These are phyloP conservation scores for Drosophila arawakana DNA, from an alignment of 1,140 invertebrate species.

Conservation along the genomic window DNA sequence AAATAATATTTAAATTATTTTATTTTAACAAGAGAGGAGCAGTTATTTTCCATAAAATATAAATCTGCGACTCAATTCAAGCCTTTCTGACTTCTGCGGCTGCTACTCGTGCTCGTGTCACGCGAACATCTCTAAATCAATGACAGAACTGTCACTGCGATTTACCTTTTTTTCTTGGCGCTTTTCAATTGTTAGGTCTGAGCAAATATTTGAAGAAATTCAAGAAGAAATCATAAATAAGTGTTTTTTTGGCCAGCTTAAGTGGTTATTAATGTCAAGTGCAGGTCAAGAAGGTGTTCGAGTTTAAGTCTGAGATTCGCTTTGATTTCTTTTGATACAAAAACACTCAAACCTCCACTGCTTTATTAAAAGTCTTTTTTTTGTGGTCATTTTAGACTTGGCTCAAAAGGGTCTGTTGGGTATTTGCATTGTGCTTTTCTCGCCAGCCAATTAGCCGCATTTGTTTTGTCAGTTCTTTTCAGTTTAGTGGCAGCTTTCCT, in stretches of 20 bases:
- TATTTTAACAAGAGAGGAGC: too few species aligned
- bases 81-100: too few species aligned
- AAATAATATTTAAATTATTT: too few species aligned
- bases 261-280: slow-evolving; percentile 68
- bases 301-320: slow-evolving; percentile 34
- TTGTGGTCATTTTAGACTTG: slow-evolving; percentile 53
- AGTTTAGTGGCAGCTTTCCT: neutral
- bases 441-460: slow-evolving; percentile 67
- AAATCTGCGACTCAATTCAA: neutral
- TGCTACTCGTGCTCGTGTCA: neutral
- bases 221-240: slow-evolving; percentile 67
- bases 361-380: neutral
- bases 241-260: slow-evolving; percentile 47
- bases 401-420: neutral
- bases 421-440: slow-evolving; percentile 50
- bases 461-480: slow-evolving; percentile 26
- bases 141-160: slow-evolving; percentile 2
- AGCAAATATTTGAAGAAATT: slow-evolving; percentile 74
- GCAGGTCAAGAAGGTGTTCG: slow-evolving; percentile 41
- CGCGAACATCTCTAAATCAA: slow-evolving; percentile 13
- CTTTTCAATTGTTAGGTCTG: slow-evolving; percentile 55
- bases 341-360: neutral
- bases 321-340: slow-evolving; percentile 28
- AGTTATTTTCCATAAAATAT: neutral
- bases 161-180: slow-evolving; percentile 34